Base-by-base conservation (phyloP, 2,113 vertebrate genomes). In the Catharus minimus region DNA sequence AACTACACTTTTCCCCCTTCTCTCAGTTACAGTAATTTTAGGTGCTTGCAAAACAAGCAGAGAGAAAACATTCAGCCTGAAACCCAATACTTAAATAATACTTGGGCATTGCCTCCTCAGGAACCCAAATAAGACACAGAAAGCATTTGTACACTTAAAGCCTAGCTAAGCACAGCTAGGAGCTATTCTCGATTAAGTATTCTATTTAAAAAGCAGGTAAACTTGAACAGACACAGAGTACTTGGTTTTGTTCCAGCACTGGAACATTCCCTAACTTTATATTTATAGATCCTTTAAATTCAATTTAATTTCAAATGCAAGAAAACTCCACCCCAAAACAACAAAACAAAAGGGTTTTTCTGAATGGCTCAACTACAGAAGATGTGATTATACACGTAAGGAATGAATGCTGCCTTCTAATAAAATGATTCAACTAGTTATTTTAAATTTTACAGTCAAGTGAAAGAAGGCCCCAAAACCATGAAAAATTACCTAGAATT, bases 21-120 rank as follows among this genome's bases (percentile, higher is more conserved):
- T 92, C 90, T 93, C 90, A 84, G 44, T 91, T 94, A 92, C 57
- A 65, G 65, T 93, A 95, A 96, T 93, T 95, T 92, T 86, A 95
- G 73, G 66, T 86, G 77, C 81, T 72, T 89, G 69, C 74, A 95
- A 95, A 95, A 95, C 86, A 93, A 81, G 71, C 56, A 47, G 57
- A 71, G 33, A 79, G 74, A 72, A 93, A 90, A 84, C 46, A 81
- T 68, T 91, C 93, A 94, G 82, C 41, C 58, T 92, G 80, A 90
- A 94, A 95, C 79, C 46, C 1, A 19, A 82, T 72, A 90, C 50
- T 92, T 71, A 72, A 86, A 81, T 86, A 93, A 78, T 66, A 65
- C 74, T 84, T 71, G 56, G 52, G 79, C 79, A 91, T 21, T 60
- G 85, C 75, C 79, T 82, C 85, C 73, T 86, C 38, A 83, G 65